phyloP scores from a whole-genome alignment of 2,797 vertebrate species.

The Cossypha dichroa region DNA sequence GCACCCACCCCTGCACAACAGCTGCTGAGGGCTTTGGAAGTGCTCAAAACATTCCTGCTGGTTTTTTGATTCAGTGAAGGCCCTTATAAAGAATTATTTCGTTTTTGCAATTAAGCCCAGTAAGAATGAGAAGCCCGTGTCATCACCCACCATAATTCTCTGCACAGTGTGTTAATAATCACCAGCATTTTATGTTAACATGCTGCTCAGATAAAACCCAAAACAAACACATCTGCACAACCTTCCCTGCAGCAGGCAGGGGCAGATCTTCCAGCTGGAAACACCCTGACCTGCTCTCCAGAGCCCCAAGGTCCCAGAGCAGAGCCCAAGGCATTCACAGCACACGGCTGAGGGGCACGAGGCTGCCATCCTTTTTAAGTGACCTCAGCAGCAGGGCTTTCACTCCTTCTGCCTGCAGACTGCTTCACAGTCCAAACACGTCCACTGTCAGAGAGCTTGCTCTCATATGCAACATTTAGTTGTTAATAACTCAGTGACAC shows the following conservation, averaged over 20 bases:
- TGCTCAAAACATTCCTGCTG: background rate
- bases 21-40: background rate
- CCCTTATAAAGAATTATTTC: background rate
- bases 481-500: background rate
- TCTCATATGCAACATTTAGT: background rate
- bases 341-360: background rate
- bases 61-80: background rate
- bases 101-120: background rate
- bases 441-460: background rate
- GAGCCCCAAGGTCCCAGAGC: background rate
- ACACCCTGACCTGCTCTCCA: background rate
- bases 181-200: background rate
- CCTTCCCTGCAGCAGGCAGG: background rate
- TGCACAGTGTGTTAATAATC: background rate
- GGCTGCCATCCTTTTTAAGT: background rate
- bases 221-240: background rate
- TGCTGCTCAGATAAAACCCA: background rate
- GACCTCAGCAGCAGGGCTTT: background rate
- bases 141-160: background rate
- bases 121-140: background rate
- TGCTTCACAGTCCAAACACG: background rate
- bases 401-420: background rate
- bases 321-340: background rate
- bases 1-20: background rate
- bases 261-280: background rate